Base-by-base conservation (phyloP, 2,113 vertebrate genomes). In the Aldabrachelys gigantea region DNA sequence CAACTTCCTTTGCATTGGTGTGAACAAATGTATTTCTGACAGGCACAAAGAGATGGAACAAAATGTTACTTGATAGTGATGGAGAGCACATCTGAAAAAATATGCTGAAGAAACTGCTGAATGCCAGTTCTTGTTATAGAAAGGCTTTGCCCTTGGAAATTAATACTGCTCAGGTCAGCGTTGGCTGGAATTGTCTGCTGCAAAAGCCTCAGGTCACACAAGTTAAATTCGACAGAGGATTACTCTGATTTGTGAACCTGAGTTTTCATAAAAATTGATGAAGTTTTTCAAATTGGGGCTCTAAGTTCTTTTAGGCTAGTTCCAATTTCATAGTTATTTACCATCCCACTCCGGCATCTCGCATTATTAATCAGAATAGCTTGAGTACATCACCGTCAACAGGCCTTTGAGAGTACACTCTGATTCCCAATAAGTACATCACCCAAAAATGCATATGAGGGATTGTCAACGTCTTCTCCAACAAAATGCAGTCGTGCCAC, bases 191-290 rank as follows among this genome's bases (percentile, higher is more conserved):
- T 3, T 22, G 41, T 5, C 65, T 72, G 65, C 65, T 38, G 14
- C 22, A 0, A 1, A 22, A 53, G 50, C n/a, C 17, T 72, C 24
- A 8, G 25, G 69, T 35, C 8, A 0, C 17, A 31, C 65, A 10
- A 31, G 69, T 62, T n/a, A 31, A n/a, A 47, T 2, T 29, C 16
- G 35, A 22, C 14, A 24, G 19, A 35, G 85, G 24, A 6, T 50
- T 13, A 31, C 22, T 50, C 22, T 79, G 3, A 50, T 6, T 17
- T 8, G 5, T 38, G 57, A 69, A 1, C 0, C 3, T 9, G 31
- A 52, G 44, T 59, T 57, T 79, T 80, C 14, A 1, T 47, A 17
- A 41, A 21, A 2, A n/a, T 10, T 52, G 35, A 29, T 0, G 10
- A 8, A 54, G 52, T 79, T 88, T 80, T 52, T 38, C 52, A 29